Conservation (phyloP, 1,140 invertebrate genomes). For the Brachionus calyciflorus region DNA sequence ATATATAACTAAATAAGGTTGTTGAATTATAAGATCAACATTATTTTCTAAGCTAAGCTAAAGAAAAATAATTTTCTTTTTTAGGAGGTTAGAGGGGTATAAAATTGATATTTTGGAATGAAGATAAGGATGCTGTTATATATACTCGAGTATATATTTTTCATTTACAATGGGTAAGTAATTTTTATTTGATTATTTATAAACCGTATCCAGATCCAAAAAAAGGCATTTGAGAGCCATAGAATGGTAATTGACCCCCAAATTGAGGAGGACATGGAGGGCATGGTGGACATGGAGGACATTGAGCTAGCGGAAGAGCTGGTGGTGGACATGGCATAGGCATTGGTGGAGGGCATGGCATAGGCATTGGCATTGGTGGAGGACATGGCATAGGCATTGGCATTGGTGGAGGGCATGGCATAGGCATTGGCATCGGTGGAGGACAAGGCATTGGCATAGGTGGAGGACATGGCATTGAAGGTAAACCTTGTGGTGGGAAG, state of each 20-base stretch:
- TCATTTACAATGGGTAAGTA: background rate
- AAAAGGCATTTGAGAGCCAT: background rate
- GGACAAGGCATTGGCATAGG: background rate
- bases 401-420: background rate
- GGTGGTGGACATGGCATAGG: background rate
- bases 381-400: background rate
- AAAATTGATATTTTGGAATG: too few species aligned
- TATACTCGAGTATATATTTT: conserved; percentile 23
- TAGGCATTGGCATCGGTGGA: background rate
- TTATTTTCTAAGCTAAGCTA: background rate
- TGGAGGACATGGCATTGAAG: background rate
- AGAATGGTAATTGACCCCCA: background rate
- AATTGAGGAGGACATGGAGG: background rate
- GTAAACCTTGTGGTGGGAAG: background rate
- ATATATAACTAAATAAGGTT: too few species aligned
- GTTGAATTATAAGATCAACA: too few species aligned
- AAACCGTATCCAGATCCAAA: conserved; percentile 7
- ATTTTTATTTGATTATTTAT: conserved; percentile 14
- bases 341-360: background rate
- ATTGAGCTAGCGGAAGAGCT: background rate
- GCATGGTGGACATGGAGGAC: background rate
- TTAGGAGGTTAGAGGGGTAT: background rate
- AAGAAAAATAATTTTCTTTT: conserved; percentile 2
- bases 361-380: background rate
- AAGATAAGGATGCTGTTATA: background rate